Evolutionary conservation across 2,797 vertebrate genomes (phyloP).

Genomic region (Tenualosa ilisha): DNA sequence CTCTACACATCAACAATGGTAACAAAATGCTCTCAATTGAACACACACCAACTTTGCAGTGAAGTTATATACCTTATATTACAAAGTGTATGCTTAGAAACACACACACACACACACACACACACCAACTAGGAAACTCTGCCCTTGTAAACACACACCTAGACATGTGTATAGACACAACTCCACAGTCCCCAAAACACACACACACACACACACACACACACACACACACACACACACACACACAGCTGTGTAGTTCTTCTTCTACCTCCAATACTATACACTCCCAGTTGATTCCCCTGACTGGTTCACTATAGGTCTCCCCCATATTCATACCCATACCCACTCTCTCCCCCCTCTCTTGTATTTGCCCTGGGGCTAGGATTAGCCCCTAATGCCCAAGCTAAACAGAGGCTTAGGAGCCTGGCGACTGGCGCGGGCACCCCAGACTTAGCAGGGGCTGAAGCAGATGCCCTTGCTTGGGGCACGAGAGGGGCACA

Average conservation of each 20-base stretch:
- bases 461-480: conserved; percentile 68
- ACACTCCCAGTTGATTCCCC: no score
- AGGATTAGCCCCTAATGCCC: conserved; percentile 74
- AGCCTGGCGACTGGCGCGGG: conserved; percentile 69
- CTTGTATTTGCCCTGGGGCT: background rate
- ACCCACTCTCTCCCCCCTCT: no score
- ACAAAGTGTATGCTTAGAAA: no score
- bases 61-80: no score
- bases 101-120: background rate
- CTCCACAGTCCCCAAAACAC: background rate
- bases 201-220: conserved; percentile 1
- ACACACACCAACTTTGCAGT: no score
- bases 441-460: conserved; percentile 60
- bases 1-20: no score
- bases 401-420: conserved; percentile 76
- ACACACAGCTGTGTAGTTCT: background rate
- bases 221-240: no score
- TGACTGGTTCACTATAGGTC: no score
- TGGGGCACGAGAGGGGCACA: conserved; percentile 58
- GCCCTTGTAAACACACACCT: no score
- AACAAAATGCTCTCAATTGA: no score
- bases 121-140: background rate
- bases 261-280: conserved; percentile 13
- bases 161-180: no score
- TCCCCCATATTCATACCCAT: no score